These are phyloP conservation scores for Varanus komodoensis DNA, from an alignment of 2,113 vertebrate species.

Conservation along the genomic window DNA sequence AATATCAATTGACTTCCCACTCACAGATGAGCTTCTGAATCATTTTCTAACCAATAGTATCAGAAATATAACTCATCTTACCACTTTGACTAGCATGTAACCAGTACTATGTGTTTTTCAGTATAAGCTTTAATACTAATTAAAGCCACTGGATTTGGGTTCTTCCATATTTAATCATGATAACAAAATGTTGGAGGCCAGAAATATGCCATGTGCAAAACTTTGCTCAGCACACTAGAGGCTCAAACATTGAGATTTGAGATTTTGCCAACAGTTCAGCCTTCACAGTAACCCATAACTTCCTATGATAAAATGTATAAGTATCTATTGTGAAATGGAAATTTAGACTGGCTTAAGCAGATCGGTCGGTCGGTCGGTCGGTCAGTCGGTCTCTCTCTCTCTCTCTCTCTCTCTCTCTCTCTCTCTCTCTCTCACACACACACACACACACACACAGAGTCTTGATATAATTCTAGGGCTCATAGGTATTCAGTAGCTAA, in stretches of 20 bases:
- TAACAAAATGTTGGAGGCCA: neutral
- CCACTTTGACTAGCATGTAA: neutral
- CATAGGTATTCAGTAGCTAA: neutral
- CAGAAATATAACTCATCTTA: neutral
- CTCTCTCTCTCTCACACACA: too few relatives aligned
- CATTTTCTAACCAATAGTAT: neutral
- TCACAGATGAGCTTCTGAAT: neutral
- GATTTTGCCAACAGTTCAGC: neutral
- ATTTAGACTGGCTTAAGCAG: neutral
- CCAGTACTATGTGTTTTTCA: neutral
- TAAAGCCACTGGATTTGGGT: neutral
- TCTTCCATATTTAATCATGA: neutral
- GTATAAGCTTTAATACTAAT: neutral
- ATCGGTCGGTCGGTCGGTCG: neutral
- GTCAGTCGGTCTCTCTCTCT: too few relatives aligned
- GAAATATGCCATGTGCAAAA: neutral
- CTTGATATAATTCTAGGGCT: neutral
- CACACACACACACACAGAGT: too few relatives aligned
- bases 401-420: too few relatives aligned
- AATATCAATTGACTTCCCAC: neutral
- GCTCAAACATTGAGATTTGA: neutral
- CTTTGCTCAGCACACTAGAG: neutral
- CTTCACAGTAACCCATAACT: neutral
- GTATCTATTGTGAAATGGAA: too few relatives aligned
- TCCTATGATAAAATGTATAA: neutral